phyloP scores from a whole-genome alignment of 2,797 vertebrate species.

The Amblyopsis hoosieri region DNA sequence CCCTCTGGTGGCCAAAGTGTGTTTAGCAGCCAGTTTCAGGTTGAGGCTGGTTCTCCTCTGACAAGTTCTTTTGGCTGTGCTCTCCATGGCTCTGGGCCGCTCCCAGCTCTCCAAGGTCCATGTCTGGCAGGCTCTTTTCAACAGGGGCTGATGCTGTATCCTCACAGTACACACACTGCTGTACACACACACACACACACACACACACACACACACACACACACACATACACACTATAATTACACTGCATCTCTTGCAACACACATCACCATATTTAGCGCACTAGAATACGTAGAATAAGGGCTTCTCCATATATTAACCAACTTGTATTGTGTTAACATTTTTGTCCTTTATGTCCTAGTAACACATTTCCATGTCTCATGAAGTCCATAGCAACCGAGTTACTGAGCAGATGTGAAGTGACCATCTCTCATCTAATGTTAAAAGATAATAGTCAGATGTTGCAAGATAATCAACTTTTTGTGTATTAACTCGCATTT shows the following conservation, averaged over 20 bases:
- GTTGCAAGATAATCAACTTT: no score
- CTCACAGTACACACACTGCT: constrained; percentile 81
- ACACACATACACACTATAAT: no score
- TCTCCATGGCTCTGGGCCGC: constrained; percentile 70
- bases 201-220: neutral
- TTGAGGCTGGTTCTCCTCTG: constrained; percentile 35
- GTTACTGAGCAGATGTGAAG: no score
- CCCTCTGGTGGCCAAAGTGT: constrained; percentile 19
- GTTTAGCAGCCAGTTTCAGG: constrained; percentile 53
- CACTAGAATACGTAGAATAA: no score
- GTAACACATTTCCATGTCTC: no score
- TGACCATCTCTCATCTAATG: no score
- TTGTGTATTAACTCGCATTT: no score
- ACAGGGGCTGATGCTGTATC: constrained; percentile 60
- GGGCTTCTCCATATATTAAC: no score
- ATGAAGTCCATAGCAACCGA: no score
- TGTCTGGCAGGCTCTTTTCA: constrained; percentile 78
- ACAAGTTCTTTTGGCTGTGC: constrained; percentile 53
- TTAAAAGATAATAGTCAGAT: no score
- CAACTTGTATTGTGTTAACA: no score
- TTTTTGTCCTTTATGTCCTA: no score
- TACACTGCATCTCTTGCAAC: neutral
- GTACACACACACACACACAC: constrained; percentile 37
- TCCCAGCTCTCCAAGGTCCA: constrained; percentile 79
- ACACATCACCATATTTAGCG: neutral